Conservation (phyloP, 2,888 invertebrate species). For the Geotrupes spiniger region DNA sequence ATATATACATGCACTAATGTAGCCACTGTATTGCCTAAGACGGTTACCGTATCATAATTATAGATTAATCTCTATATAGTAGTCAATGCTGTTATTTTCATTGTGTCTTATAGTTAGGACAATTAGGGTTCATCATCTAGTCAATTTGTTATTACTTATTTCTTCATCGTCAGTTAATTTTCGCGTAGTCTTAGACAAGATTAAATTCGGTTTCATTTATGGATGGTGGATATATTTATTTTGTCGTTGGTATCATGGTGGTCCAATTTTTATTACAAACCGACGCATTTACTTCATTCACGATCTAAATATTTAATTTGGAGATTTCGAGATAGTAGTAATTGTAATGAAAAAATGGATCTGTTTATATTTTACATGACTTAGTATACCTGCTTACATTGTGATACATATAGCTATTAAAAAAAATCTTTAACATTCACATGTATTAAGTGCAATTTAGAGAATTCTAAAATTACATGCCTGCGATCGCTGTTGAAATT, state of each 20-base stretch:
- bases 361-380: constrained; percentile 8
- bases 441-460: constrained; percentile 28
- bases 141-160: constrained; percentile 22
- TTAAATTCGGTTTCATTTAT: not conserved
- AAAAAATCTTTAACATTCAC: constrained; percentile 16
- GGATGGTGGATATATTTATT: not conserved
- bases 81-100: too few species aligned
- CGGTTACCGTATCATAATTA: too few species aligned
- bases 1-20: too few species aligned
- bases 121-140: constrained; percentile 11
- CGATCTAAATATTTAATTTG: too few species aligned
- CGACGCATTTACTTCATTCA: too few species aligned
- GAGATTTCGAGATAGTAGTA: too few species aligned
- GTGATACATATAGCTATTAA: constrained; percentile 39
- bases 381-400: constrained; percentile 47
- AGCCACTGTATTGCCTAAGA: too few species aligned
- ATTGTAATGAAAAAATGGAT: too few species aligned
- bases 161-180: constrained; percentile 13
- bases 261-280: too few species aligned
- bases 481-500: not conserved
- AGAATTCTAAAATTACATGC: constrained; percentile 24
- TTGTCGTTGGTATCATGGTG: too few species aligned
- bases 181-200: not conserved
- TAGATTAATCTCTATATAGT: too few species aligned
- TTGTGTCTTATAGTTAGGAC: too few species aligned